Base-by-base conservation (phyloP, 2,888 invertebrate species). In the Acrobeloides nanus region DNA sequence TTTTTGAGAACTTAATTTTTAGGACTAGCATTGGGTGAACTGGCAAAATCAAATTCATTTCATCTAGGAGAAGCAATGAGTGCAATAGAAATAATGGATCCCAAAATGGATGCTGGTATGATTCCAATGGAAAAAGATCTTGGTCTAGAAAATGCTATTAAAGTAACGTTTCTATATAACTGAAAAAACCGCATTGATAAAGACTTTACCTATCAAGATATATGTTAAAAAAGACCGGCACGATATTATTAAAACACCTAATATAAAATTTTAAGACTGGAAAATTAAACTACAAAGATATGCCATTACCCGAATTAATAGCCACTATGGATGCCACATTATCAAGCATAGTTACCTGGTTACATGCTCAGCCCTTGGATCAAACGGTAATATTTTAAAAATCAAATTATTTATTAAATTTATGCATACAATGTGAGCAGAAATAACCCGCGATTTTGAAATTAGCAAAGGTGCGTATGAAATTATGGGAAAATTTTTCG, bases 101-200 rank as follows among this genome's bases (percentile, higher is more conserved):
- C 93, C 0, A 97, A 95, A 80, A 97, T 97, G 95, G 95, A 97
- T 80, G 90, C 90, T 1, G 95, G 95, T 5, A 93, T 97, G 89
- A 79, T 88, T 58, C 92, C 89, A 8, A 23, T 45, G 29, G 51
- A 52, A n/a, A 21, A 34, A 18, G 40, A 35, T 7, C 27, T 58
- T 10, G 50, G 46, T 10, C 40, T 49, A 4, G 27, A 49, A 2
- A 23, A 31, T 25, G 54, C 21, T 17, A n/a, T 31, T 12, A 10
- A 55, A 26, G 39, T 39, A 33, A 26, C n/a, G n/a, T n/a, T n/a
- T n/a, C n/a, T n/a, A n/a, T n/a, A n/a, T n/a, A n/a, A n/a, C n/a
- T n/a, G n/a, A n/a, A n/a, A n/a, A n/a, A n/a, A n/a, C n/a, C n/a
- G n/a, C n/a, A n/a, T n/a, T n/a, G n/a, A n/a, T n/a, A n/a, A n/a